phyloP scores from a whole-genome alignment of 2,113 vertebrate genomes.

The Pangasianodon hypophthalmus region DNA sequence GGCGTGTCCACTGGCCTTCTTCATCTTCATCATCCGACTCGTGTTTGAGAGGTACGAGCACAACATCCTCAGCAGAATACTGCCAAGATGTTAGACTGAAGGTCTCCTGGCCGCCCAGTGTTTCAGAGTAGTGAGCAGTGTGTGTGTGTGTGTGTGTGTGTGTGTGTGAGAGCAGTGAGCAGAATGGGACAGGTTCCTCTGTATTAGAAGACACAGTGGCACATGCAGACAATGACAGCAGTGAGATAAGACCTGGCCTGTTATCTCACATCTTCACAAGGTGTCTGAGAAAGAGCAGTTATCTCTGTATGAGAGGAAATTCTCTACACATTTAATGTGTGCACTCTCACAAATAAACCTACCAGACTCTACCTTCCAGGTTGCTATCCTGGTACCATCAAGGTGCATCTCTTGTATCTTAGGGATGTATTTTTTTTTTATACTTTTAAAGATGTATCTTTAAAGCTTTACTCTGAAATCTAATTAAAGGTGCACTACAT shows the following conservation, averaged over 20 bases:
- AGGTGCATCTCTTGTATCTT: neutral
- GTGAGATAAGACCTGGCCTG: neutral
- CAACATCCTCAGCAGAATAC: neutral
- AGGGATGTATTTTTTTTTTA: neutral
- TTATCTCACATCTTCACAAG: neutral
- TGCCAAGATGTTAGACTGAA: neutral
- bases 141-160: neutral
- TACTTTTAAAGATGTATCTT: neutral
- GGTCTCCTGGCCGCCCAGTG: neutral
- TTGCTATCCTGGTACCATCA: neutral
- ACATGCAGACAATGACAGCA: slow-evolving; percentile 32
- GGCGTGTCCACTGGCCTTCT: slow-evolving; percentile 93
- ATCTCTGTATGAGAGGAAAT: neutral
- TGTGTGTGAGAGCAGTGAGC: too few species aligned
- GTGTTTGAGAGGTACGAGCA: slow-evolving; percentile 92
- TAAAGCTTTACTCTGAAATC: neutral
- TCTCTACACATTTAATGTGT: neutral
- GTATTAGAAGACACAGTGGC: neutral
- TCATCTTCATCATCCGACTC: slow-evolving; percentile 93
- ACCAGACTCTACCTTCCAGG: neutral
- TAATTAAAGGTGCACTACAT: neutral
- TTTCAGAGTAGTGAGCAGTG: neutral
- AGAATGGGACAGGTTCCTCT: neutral
- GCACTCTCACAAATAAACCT: neutral
- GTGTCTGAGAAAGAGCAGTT: neutral